A percentile compares a stretch with the other conserved stretches of the same genome.
Evolutionary conservation across 1,140 invertebrate species (phyloP).

Genomic region (Cardiocondyla obscurior): DNA sequence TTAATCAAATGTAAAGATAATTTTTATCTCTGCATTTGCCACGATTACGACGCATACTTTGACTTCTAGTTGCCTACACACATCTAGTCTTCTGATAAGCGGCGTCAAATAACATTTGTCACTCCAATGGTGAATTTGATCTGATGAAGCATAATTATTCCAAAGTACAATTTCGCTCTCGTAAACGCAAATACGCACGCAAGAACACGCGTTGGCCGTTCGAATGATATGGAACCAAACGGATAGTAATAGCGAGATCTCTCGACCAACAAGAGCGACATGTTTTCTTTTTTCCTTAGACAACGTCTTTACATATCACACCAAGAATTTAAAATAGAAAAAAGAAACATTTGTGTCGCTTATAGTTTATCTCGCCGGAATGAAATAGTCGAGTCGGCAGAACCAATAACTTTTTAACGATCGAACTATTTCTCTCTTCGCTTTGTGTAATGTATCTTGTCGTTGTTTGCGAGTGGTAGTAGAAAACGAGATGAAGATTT

Average conservation of each 20-base stretch:
- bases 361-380: slow-evolving; percentile 39
- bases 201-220: neutral
- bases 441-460: slow-evolving; percentile 34
- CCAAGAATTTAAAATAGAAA: slow-evolving; percentile 60
- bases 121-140: neutral
- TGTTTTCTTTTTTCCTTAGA: slow-evolving; percentile 50
- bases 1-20: neutral
- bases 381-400: slow-evolving; percentile 3
- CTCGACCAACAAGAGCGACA: slow-evolving; percentile 72
- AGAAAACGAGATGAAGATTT: neutral
- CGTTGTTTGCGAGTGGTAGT: neutral
- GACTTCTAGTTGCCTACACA: neutral
- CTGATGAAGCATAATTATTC: neutral
- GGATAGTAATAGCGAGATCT: slow-evolving; percentile 44
- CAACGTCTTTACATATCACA: slow-evolving; percentile 73
- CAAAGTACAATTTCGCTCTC: slow-evolving; percentile 14
- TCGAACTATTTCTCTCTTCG: slow-evolving; percentile 52
- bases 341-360: slow-evolving; percentile 40
- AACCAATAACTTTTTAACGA: slow-evolving; percentile 22
- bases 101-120: neutral
- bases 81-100: slow-evolving; percentile 18
- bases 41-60: neutral
- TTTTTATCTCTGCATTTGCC: neutral
- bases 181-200: neutral
- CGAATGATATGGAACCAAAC: slow-evolving; percentile 35